Evolutionary conservation across 2,888 invertebrate species (phyloP).

Genomic region (Dermolepida albohirtum): DNA sequence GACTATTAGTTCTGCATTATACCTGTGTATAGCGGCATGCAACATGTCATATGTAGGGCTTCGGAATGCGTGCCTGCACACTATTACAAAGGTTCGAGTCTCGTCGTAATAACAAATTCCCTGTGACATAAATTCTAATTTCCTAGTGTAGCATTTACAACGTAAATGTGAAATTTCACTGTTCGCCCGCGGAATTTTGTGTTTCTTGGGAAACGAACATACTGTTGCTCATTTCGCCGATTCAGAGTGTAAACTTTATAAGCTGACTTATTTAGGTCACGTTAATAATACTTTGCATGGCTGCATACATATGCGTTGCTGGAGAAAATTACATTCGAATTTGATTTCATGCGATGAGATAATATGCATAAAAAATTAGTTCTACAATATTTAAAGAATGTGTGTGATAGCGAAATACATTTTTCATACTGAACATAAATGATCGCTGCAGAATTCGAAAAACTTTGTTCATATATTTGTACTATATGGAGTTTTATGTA

Average conservation of each 20-base stretch:
- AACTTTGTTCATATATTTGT: too few species aligned
- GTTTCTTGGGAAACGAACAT: conserved; percentile 16
- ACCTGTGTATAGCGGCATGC: conserved; percentile 10
- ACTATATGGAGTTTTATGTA: too few species aligned
- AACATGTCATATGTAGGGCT: conserved; percentile 29
- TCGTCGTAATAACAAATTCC: conserved; percentile 48
- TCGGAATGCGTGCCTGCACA: conserved; percentile 49
- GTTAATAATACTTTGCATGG: conserved; percentile 8
- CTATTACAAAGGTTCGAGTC: conserved; percentile 49
- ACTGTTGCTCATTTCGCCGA: conserved; percentile 23
- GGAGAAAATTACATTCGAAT: too few species aligned
- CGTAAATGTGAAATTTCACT: conserved; percentile 40
- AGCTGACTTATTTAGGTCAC: conserved; percentile 21
- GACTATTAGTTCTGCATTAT: conserved; percentile 20
- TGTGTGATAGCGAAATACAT: too few species aligned
- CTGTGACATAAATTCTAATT: conserved; percentile 53
- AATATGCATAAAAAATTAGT: too few species aligned
- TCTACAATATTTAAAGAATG: too few species aligned
- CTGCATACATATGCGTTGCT: too few species aligned
- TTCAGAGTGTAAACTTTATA: background rate
- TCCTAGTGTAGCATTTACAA: conserved; percentile 48
- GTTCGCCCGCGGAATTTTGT: conserved; percentile 18
- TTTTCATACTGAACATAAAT: too few species aligned
- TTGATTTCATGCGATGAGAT: too few species aligned
- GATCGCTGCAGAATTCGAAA: too few species aligned